These are phyloP conservation scores for Enteromius fasciolatus DNA, from an alignment of 2,797 vertebrate genomes.

Conservation along the genomic window DNA sequence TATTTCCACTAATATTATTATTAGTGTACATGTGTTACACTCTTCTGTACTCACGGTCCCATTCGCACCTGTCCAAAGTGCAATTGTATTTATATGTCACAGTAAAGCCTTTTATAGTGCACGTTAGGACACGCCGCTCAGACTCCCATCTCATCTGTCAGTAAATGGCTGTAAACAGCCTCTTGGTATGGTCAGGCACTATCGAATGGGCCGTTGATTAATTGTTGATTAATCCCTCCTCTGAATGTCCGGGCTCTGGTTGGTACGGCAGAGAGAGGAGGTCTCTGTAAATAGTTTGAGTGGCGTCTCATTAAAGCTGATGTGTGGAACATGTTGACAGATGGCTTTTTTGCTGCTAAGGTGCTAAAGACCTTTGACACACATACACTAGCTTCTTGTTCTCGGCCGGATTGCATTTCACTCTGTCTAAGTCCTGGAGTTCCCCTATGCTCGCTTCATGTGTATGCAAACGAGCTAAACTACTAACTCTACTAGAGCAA, in stretches of 20 bases:
- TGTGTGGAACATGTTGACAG: slow-evolving; percentile 77
- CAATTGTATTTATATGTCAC: slow-evolving; percentile 16
- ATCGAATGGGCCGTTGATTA: slow-evolving; percentile 66
- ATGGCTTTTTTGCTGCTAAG: slow-evolving; percentile 76
- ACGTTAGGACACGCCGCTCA: neutral
- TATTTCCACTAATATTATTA: neutral
- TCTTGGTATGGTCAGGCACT: neutral
- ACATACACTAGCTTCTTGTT: slow-evolving; percentile 63
- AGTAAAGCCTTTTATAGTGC: slow-evolving; percentile 17
- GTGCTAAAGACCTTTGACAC: slow-evolving; percentile 81
- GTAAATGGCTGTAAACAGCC: neutral
- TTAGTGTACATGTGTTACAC: neutral
- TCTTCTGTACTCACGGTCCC: neutral
- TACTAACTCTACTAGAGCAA: neutral
- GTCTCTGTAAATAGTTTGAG: slow-evolving; percentile 61
- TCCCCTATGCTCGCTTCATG: slow-evolving; percentile 56
- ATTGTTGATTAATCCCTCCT: slow-evolving; percentile 65
- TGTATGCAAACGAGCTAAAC: neutral
- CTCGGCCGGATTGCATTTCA: slow-evolving; percentile 66
- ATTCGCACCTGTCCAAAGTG: neutral
- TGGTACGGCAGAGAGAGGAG: slow-evolving; percentile 58
- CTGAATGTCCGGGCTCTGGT: slow-evolving; percentile 60
- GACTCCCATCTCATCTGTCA: slow-evolving; percentile 24
- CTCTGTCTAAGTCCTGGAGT: slow-evolving; percentile 61
- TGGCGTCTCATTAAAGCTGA: slow-evolving; percentile 73